These are phyloP conservation scores for Melinaea menophilus DNA, from an alignment of 2,888 invertebrate species.

Conservation along the genomic window DNA sequence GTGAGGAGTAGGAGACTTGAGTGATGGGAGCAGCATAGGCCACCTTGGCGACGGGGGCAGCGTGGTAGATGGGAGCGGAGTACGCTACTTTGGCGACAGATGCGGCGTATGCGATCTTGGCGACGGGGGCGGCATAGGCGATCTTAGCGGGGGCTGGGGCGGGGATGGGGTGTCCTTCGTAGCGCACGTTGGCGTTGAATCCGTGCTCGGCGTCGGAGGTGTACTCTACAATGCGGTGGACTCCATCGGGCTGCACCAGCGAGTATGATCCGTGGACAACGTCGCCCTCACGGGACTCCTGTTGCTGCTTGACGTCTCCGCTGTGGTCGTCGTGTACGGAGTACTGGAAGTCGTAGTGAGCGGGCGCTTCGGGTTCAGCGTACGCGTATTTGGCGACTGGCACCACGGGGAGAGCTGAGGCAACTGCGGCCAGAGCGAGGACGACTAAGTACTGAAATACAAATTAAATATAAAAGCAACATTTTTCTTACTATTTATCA, in stretches of 20 bases:
- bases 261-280: slow-evolving; percentile 34
- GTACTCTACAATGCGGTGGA: slow-evolving; percentile 67
- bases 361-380: slow-evolving; percentile 58
- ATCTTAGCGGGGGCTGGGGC: slow-evolving; percentile 39
- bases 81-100: too few relatives aligned
- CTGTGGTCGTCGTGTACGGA: slow-evolving; percentile 66
- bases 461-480: too few relatives aligned
- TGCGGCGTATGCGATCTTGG: slow-evolving; percentile 41
- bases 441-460: slow-evolving; percentile 49
- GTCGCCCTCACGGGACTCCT: slow-evolving; percentile 63
- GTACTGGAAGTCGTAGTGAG: slow-evolving; percentile 66
- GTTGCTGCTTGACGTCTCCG: slow-evolving; percentile 70
- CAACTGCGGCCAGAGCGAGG: slow-evolving; percentile 48
- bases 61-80: too few relatives aligned
- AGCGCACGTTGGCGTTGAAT: slow-evolving; percentile 59
- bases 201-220: slow-evolving; percentile 63
- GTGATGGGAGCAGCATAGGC: slow-evolving; percentile 41
- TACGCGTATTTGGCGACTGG: slow-evolving; percentile 53
- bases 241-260: slow-evolving; percentile 67
- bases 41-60: slow-evolving; percentile 32
- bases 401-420: slow-evolving; percentile 37
- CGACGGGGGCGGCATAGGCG: slow-evolving; percentile 40
- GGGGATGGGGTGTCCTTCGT: slow-evolving; percentile 14
- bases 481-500: too few relatives aligned
- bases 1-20: slow-evolving; percentile 45